Conservation (phyloP, 2,113 vertebrate species). For the Psephotus haematonotus region DNA sequence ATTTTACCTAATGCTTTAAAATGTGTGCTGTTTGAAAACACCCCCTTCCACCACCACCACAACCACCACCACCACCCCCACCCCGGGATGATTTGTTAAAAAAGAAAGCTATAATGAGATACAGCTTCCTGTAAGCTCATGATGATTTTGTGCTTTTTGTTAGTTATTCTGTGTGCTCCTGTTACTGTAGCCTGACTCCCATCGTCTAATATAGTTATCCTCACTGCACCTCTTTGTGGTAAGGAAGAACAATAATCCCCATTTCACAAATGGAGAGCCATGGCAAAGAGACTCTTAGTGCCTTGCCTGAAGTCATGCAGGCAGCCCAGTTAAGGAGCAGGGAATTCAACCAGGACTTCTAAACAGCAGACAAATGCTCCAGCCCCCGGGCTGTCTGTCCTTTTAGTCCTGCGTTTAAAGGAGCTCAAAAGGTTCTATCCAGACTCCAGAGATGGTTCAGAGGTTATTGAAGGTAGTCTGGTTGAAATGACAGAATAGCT, state of each 20-base stretch:
- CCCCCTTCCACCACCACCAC: fast-evolving
- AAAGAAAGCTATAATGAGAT: neutral
- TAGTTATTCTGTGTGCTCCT: neutral
- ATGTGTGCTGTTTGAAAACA: neutral
- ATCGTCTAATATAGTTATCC: neutral
- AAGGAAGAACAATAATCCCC: slow-evolving; percentile 14
- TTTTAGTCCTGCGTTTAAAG: neutral
- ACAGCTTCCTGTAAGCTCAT: neutral
- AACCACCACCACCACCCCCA: fast-evolving
- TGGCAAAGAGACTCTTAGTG: slow-evolving; percentile 8
- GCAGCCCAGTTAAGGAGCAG: neutral
- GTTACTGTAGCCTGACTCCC: neutral
- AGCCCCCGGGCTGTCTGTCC: neutral
- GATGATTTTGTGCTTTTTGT: neutral
- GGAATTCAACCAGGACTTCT: neutral
- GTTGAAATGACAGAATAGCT: slow-evolving; percentile 55
- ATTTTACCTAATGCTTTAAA: neutral
- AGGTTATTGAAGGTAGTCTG: slow-evolving; percentile 50
- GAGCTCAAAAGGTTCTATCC: slow-evolving; percentile 6
- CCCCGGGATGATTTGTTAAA: fast-evolving
- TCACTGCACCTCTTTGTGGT: neutral
- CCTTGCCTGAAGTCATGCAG: slow-evolving; percentile 11
- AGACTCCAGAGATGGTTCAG: slow-evolving; percentile 46
- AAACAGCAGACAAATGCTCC: neutral
- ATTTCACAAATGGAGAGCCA: neutral